A percentile compares a stretch with the other conserved stretches of the same genome.
These are phyloP conservation scores for Aplysia californica DNA, from an alignment of 1,140 invertebrate species.

Conservation along the genomic window DNA sequence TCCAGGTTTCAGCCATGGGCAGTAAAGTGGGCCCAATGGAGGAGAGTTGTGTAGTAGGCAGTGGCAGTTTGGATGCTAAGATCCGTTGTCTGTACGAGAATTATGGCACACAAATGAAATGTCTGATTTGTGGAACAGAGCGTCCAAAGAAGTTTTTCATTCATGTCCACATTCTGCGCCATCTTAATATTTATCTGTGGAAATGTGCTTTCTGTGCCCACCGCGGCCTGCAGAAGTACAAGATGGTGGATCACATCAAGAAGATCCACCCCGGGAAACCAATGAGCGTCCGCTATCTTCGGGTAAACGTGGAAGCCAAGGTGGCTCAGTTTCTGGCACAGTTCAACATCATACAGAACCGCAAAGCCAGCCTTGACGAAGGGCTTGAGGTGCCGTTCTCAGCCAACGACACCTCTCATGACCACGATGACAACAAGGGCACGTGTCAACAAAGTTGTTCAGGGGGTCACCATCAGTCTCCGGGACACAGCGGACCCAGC, in stretches of 20 bases:
- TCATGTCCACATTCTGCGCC: constrained; percentile 40
- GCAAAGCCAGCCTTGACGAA: background rate
- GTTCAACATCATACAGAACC: background rate
- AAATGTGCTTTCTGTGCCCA: constrained; percentile 39
- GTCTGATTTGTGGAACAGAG: constrained; percentile 38
- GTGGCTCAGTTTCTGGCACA: constrained; percentile 32
- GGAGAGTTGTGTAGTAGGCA: constrained; percentile 35
- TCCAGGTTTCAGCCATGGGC: constrained; percentile 17
- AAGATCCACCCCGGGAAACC: constrained; percentile 33
- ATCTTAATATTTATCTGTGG: constrained; percentile 40
- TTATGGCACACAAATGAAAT: constrained; percentile 35
- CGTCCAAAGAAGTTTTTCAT: constrained; percentile 42
- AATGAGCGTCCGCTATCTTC: constrained; percentile 32
- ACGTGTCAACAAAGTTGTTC: background rate
- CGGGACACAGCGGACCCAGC: background rate
- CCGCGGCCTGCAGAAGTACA: constrained; percentile 39
- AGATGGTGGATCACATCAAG: constrained; percentile 42
- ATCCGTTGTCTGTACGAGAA: constrained; percentile 39
- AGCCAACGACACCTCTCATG: background rate
- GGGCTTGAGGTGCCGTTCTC: background rate
- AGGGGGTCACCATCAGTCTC: background rate
- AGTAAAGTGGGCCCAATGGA: background rate
- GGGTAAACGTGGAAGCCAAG: constrained; percentile 34
- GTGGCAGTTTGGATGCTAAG: constrained; percentile 38
- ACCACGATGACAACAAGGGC: background rate